phyloP scores from a whole-genome alignment of 2,113 vertebrate genomes.

The Cygnus atratus region DNA sequence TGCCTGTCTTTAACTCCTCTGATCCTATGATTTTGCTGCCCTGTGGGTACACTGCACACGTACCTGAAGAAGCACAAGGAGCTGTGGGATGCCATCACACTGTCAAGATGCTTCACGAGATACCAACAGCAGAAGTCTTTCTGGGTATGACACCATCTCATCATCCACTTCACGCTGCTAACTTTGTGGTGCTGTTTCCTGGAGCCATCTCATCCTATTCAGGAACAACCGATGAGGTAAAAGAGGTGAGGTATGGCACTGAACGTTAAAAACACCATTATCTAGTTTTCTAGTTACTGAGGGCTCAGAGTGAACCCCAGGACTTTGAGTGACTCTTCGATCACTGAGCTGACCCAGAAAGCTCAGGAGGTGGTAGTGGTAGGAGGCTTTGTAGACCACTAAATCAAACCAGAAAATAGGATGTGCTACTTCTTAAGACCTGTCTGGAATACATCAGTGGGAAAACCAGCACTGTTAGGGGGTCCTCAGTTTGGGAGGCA shows the following conservation, averaged over 20 bases:
- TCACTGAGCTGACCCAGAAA: slow-evolving; percentile 22
- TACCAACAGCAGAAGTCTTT: slow-evolving; percentile 38
- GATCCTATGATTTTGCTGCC: slow-evolving; percentile 22
- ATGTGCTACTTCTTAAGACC: slow-evolving; percentile 1
- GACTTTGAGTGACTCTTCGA: background rate
- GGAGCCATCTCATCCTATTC: slow-evolving; percentile 9
- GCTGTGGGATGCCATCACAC: slow-evolving; percentile 46
- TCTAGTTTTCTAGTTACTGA: background rate
- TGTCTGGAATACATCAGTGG: slow-evolving; percentile 25
- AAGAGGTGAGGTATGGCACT: background rate
- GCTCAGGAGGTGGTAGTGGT: background rate
- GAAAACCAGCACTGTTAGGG: background rate
- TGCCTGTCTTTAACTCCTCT: slow-evolving; percentile 13
- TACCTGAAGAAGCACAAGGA: slow-evolving; percentile 39
- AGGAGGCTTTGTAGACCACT: slow-evolving; percentile 30
- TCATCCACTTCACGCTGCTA: slow-evolving; percentile 6
- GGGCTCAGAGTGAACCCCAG: background rate
- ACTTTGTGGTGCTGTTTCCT: slow-evolving; percentile 39
- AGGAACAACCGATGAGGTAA: background rate
- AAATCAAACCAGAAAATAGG: slow-evolving; percentile 39
- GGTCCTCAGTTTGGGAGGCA: background rate
- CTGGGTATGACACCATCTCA: slow-evolving; percentile 13
- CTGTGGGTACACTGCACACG: slow-evolving; percentile 5
- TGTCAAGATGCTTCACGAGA: slow-evolving; percentile 6
- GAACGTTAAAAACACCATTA: slow-evolving; percentile 14